Base-by-base conservation (phyloP, 2,888 invertebrate genomes). In the Zootermopsis nevadensis region DNA sequence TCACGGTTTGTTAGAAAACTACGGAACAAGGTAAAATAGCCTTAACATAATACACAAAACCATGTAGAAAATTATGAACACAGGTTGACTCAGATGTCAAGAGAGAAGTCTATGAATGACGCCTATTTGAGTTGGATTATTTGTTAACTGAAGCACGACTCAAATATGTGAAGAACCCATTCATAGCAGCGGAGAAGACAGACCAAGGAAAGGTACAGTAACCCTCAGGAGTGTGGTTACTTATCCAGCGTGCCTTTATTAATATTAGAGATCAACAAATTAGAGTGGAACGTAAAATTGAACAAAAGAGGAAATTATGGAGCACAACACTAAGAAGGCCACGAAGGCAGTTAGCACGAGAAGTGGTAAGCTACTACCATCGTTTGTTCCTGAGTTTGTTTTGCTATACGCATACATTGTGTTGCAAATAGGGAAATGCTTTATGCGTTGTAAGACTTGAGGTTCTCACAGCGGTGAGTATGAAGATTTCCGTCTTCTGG, bases 51-150 rank as follows among this genome's bases (percentile, higher is more conserved):
- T 69, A 69, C 33, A 69, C 33, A 69, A 69, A 69, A 33, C 33
- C 69, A 15, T 69, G 69, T 69, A 69, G 69, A 69, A 69, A 69
- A 69, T 69, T 33, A 33, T 33, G 24, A 69, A 69, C 69, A 31
- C 27, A 33, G 31, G 31, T 69, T 69, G 60, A 60, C 60, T 60
- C n/a, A 60, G 27, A 60, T 60, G 69, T 69, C 33, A 69, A 69
- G 33, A 33, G 69, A 69, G 22, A 69, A 66, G 77, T 66, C 67
- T 55, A 77, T 77, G 53, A 82, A 55, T 82, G 35, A 82, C 82
- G 82, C 82, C 82, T 82, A 35, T 82, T 82, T 82, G 82, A 48
- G n/a, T 79, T 82, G 82, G 82, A 79, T 77, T 82, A 77, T 82
- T 82, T 82, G 82, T 77, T 69, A 82, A 35, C 82, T 76, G 69